Evolutionary conservation across 1,140 invertebrate species (phyloP).

Genomic region (Tetragnatha versicolor): DNA sequence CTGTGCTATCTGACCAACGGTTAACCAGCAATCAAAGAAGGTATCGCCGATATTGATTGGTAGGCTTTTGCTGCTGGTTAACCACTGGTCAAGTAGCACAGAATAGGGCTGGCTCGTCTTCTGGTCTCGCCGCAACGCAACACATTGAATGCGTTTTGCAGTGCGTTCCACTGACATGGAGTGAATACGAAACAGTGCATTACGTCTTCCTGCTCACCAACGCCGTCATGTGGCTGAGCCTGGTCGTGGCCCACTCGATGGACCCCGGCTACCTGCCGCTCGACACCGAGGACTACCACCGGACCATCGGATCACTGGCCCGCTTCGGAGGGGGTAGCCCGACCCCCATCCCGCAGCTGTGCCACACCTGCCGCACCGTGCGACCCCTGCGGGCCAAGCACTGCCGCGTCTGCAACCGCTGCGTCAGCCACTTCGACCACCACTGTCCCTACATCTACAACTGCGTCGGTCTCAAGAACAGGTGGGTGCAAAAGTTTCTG

Average conservation of each 20-base stretch:
- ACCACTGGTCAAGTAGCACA: too few relatives aligned
- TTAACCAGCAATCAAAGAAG: too few relatives aligned
- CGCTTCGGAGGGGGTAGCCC: constrained; percentile 88
- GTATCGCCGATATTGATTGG: not conserved
- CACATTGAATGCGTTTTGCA: constrained; percentile 65
- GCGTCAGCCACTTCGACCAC: constrained; percentile 91
- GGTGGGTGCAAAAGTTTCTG: constrained; percentile 11
- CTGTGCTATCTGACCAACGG: not conserved
- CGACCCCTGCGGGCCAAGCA: constrained; percentile 87
- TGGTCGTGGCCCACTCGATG: constrained; percentile 85
- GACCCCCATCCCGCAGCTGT: constrained; percentile 82
- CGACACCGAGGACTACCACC: constrained; percentile 87
- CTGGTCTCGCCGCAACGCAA: too few relatives aligned
- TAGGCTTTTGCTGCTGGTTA: not conserved
- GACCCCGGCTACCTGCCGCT: constrained; percentile 88
- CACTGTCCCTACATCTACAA: constrained; percentile 96
- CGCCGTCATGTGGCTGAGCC: constrained; percentile 88
- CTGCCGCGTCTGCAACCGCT: constrained; percentile 89
- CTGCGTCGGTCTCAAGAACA: constrained; percentile 83
- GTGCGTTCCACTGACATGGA: constrained; percentile 90
- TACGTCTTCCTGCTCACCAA: constrained; percentile 92
- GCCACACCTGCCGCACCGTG: constrained; percentile 88
- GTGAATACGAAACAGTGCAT: constrained; percentile 80
- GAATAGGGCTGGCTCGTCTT: too few relatives aligned
- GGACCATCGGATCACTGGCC: constrained; percentile 84